Base-by-base conservation (phyloP, 2,113 vertebrate genomes). In the Hippocampus comes region DNA sequence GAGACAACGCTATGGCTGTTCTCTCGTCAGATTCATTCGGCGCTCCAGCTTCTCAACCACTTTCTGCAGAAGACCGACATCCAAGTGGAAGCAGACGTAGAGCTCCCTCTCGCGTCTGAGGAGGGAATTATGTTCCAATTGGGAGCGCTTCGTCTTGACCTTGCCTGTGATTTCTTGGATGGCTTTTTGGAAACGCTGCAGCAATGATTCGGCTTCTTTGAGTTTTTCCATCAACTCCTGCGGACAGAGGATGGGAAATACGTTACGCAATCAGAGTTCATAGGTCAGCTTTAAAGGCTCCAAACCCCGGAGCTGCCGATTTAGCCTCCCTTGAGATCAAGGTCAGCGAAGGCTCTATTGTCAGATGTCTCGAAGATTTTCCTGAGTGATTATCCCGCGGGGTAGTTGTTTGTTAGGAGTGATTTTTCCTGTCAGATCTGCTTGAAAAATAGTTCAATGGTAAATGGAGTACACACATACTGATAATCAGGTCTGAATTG, bases 61-160 rank as follows among this genome's bases (percentile, higher is more conserved):
- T 74, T 92, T 91, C 86, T 91, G 93, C 83, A 98, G 88, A 43
- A 87, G 84, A 5, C 87, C 85, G 72, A 94, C 75, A 20, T 98
- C 92, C 77, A 93, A 91, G 77, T 94, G 94, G 89, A 95, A 98
- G 86, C 94, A 89, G 48, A 96, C 85, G 70, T 96, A 98, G 56
- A 99, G 88, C 46, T 96, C 90, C 89, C 95, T 93, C 89, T 98
- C 94, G 70, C 90, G 89, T 73, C 91, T 92, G 69, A 91, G 90
- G 46, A 92, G 80, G 68, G 90, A 87, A 78, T 85, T 93, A 70
- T 90, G 93, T 61, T 94, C 90, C 73, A 98, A 81, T 79, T 93
- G 82, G 51, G 89, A 93, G 51, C 89, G 93, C 88, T 96, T 97
- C 14, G 77, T 79, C 79, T 94, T 94, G 59, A 96, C 78, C 60